Percentiles rank a stretch among this genome's conserved stretches.
Conservation (phyloP, 2,113 vertebrate genomes). For the Xenopus borealis region DNA sequence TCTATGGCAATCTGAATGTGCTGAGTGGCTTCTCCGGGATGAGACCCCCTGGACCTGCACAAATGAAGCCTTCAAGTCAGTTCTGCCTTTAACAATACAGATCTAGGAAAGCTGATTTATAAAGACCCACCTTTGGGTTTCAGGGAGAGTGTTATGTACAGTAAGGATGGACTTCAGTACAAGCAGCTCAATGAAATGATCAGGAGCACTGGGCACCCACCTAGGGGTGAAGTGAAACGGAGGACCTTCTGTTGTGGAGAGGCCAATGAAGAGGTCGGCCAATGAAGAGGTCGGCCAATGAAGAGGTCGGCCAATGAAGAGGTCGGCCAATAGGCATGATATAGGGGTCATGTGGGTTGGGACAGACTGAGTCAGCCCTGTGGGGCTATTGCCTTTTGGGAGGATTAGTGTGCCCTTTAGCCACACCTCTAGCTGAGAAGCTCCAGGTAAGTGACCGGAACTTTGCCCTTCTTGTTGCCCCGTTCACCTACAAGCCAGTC, state of each 20-base stretch:
- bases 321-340: not conserved
- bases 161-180: conserved; percentile 1
- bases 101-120: too few relatives aligned
- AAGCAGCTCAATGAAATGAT: not conserved
- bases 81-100: too few relatives aligned
- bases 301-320: too few relatives aligned
- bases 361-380: not conserved
- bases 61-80: too few relatives aligned
- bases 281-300: too few relatives aligned
- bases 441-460: conserved; percentile 95
- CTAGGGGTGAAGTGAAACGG: too few relatives aligned
- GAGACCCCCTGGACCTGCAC: too few relatives aligned
- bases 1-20: too few relatives aligned
- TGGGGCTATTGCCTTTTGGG: conserved; percentile 33
- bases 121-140: too few relatives aligned
- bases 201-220: not conserved
- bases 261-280: too few relatives aligned
- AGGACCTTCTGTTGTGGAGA: not conserved
- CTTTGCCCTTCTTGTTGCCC: conserved; percentile 90
- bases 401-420: conserved; percentile 9
- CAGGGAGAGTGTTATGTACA: too few relatives aligned
- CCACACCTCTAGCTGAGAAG: conserved; percentile 79
- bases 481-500: conserved; percentile 94
- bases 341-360: conserved; percentile 8
- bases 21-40: too few relatives aligned